Conservation (phyloP, 2,797 vertebrate species). For the Danio choprae region DNA sequence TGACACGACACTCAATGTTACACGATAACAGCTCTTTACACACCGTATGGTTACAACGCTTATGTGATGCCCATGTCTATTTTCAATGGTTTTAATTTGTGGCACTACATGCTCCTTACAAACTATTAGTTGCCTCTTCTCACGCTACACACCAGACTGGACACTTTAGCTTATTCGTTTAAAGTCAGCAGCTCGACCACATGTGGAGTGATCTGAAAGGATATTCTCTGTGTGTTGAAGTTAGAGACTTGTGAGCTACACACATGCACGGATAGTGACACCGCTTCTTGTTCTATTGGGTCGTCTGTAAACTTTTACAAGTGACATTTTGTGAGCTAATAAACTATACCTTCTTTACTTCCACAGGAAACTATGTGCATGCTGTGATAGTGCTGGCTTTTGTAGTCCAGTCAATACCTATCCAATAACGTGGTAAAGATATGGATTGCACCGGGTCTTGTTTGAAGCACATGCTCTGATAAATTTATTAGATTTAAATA, state of each 20-base stretch:
- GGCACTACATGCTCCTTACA: not conserved
- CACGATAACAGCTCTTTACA: too few species aligned
- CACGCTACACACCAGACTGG: not conserved
- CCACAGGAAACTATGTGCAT: slow-evolving; percentile 77
- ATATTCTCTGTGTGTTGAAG: slow-evolving; percentile 73
- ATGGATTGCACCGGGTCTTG: slow-evolving; percentile 73
- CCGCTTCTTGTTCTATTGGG: slow-evolving; percentile 78
- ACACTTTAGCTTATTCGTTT: not conserved
- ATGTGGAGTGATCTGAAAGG: slow-evolving; percentile 58
- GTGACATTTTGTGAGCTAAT: slow-evolving; percentile 81
- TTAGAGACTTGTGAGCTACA: slow-evolving; percentile 60
- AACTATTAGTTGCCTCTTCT: not conserved
- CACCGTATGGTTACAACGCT: not conserved
- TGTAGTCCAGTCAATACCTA: slow-evolving; percentile 75
- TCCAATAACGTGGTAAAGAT: slow-evolving; percentile 67
- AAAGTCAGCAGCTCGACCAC: not conserved
- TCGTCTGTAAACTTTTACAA: slow-evolving; percentile 82
- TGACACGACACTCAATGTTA: not conserved
- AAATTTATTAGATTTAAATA: not conserved
- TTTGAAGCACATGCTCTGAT: slow-evolving; percentile 16
- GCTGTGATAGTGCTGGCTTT: slow-evolving; percentile 76
- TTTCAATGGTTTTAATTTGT: not conserved
- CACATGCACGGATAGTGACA: slow-evolving; percentile 64
- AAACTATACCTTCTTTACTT: slow-evolving; percentile 79
- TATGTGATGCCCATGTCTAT: not conserved